A percentile compares a stretch with the other conserved stretches of the same genome.
phyloP scores from a whole-genome alignment of 2,888 invertebrate genomes.

The Noctuana brunneofusca region DNA sequence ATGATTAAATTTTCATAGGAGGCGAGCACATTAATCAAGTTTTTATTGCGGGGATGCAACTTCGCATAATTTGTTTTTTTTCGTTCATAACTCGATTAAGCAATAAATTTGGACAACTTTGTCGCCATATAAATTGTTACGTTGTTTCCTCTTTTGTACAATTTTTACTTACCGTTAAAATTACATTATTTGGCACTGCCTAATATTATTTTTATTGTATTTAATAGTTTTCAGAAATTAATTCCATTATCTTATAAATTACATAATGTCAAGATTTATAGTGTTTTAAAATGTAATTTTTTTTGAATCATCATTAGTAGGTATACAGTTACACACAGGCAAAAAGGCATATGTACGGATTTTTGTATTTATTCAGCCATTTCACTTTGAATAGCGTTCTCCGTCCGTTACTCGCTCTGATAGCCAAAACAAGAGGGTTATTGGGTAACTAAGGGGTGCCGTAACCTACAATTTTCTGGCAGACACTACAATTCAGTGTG shows the following conservation, averaged over 20 bases:
- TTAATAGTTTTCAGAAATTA: too few species aligned
- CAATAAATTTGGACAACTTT: conserved; percentile 1
- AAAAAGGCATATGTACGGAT: not conserved
- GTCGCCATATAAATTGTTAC: not conserved
- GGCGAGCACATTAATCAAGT: conserved; percentile 40
- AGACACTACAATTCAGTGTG: conserved; percentile 65
- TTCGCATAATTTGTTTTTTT: conserved; percentile 30
- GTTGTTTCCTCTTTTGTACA: too few species aligned
- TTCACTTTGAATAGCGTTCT: conserved; percentile 13
- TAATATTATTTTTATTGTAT: too few species aligned
- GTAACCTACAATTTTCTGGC: conserved; percentile 68
- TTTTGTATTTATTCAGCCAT: conserved; percentile 5
- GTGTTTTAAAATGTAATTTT: too few species aligned
- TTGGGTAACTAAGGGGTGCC: conserved; percentile 46
- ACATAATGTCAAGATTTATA: too few species aligned
- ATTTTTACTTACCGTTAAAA: too few species aligned
- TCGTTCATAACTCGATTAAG: conserved; percentile 25
- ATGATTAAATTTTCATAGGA: conserved; percentile 71
- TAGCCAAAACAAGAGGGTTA: conserved; percentile 34
- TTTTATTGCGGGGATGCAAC: conserved; percentile 37
- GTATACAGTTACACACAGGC: too few species aligned
- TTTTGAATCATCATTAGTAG: too few species aligned
- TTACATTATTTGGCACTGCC: too few species aligned
- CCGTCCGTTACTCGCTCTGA: conserved; percentile 21
- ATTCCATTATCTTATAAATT: too few species aligned